These are phyloP conservation scores for Drosophila recens DNA, from an alignment of 2,888 invertebrate genomes.

Conservation along the genomic window DNA sequence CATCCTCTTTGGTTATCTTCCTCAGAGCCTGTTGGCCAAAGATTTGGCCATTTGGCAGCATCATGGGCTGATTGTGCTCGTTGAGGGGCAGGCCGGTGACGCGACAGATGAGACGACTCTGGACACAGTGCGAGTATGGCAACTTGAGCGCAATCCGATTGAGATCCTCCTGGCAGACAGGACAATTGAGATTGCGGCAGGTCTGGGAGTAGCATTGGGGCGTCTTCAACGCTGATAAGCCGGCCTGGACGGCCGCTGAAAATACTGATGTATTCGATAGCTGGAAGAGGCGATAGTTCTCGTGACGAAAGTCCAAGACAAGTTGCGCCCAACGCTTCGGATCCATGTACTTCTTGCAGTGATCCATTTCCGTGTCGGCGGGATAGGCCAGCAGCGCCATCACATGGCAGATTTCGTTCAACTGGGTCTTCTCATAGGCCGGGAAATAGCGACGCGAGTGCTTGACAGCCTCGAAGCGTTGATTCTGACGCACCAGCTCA, in stretches of 20 bases:
- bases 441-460: conserved; percentile 97
- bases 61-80: conserved; percentile 99
- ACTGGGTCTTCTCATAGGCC: conserved; percentile 93
- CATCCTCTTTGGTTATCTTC: conserved; percentile 97
- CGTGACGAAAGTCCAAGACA: conserved; percentile 95
- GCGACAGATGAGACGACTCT: conserved; percentile 96
- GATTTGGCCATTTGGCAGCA: conserved; percentile 99
- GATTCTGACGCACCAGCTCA: conserved; percentile 94
- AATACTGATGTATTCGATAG: conserved; percentile 96
- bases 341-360: conserved; percentile 89
- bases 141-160: conserved; percentile 93
- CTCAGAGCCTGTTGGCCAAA: conserved; percentile 96
- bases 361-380: conserved; percentile 90
- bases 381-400: conserved; percentile 98
- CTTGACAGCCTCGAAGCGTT: conserved; percentile 95
- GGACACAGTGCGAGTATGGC: conserved; percentile 98
- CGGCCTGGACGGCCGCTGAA: conserved; percentile 92
- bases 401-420: conserved; percentile 95
- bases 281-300: conserved; percentile 97
- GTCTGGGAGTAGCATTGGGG: conserved; percentile 92
- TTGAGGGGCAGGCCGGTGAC: conserved; percentile 96
- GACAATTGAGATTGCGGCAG: conserved; percentile 93
- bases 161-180: conserved; percentile 95
- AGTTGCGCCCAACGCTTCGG: conserved; percentile 92
- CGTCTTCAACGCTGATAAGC: conserved; percentile 97